These are phyloP conservation scores for Notolepis coatsorum DNA, from an alignment of 2,797 vertebrate species.

Conservation along the genomic window DNA sequence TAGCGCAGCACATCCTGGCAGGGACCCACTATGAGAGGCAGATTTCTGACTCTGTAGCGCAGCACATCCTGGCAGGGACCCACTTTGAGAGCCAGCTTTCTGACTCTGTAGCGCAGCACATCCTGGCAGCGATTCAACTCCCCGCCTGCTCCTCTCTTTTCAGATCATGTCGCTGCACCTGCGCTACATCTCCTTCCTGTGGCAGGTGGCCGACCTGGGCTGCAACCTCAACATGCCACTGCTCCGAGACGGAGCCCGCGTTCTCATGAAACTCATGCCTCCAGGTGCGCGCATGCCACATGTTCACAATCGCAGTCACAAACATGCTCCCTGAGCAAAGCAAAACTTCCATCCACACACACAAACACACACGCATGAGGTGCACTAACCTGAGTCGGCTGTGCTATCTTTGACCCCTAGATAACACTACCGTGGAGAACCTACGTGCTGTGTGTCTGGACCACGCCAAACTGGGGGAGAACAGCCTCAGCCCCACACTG, in stretches of 20 bases:
- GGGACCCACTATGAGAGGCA: no score
- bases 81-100: not conserved
- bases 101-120: not conserved
- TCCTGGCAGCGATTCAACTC: not conserved
- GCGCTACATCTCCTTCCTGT: conserved; percentile 98
- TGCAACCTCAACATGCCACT: conserved; percentile 98
- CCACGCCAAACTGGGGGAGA: conserved; percentile 98
- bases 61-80: no score
- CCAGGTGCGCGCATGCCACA: conserved; percentile 83
- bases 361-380: not conserved
- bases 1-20: no score
- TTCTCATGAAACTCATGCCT: conserved; percentile 99
- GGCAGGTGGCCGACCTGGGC: conserved; percentile 98
- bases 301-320: not conserved
- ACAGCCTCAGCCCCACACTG: conserved; percentile 96
- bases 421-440: conserved; percentile 97
- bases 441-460: conserved; percentile 97
- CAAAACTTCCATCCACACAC: conserved; percentile 1
- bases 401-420: conserved; percentile 65
- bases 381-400: not conserved
- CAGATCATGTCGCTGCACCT: conserved; percentile 99
- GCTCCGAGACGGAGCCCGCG: conserved; percentile 95
- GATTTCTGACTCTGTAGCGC: no score
- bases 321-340: not conserved
- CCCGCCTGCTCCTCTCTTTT: conserved; percentile 45